A percentile compares a stretch with the other conserved stretches of the same genome.
Conservation (phyloP, 2,797 vertebrate species). For the Hydrolagus colliei region DNA sequence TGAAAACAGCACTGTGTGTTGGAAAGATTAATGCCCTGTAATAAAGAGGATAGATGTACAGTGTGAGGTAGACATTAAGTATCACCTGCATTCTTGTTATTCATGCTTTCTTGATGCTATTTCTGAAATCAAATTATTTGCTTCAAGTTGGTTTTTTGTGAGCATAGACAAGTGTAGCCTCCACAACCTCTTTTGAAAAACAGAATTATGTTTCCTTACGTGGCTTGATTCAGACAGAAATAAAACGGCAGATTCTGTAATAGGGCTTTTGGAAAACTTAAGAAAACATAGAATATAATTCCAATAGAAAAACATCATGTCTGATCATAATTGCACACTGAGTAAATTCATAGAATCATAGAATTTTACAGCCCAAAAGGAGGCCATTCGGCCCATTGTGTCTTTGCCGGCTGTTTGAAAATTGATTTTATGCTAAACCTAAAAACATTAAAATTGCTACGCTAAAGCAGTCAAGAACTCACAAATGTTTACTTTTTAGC, state of each 20-base stretch:
- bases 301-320: not conserved
- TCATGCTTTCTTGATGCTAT: no score
- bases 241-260: not conserved
- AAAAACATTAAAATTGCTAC: not conserved
- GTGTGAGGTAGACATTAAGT: not conserved
- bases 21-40: not conserved
- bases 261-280: not conserved
- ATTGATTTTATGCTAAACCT: slow-evolving; percentile 15
- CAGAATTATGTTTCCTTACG: no score
- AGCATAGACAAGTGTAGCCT: not conserved
- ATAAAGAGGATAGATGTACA: not conserved
- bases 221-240: not conserved
- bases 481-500: not conserved
- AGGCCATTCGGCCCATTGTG: no score
- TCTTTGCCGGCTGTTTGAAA: no score
- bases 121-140: slow-evolving; percentile 13
- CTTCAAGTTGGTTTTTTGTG: not conserved
- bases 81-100: no score
- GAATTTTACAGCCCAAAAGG: no score
- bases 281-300: not conserved
- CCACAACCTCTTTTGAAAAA: not conserved
- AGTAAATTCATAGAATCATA: no score
- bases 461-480: not conserved
- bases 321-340: not conserved
- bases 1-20: not conserved